Percentiles rank a stretch among this genome's conserved stretches.
Conservation (phyloP, 1,140 invertebrate species). For the Sitophilus oryzae region DNA sequence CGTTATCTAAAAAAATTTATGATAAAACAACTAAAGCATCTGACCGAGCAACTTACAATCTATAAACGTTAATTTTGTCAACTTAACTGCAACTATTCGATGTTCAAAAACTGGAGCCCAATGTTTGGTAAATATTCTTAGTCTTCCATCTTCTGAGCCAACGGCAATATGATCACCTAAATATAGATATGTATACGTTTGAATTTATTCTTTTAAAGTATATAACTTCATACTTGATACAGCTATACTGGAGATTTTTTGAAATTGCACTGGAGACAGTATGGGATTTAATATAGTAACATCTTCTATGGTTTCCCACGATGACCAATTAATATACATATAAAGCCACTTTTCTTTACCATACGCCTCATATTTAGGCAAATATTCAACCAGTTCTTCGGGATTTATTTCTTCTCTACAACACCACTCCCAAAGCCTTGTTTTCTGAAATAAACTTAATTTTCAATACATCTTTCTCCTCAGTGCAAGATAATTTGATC, state of each 20-base stretch:
- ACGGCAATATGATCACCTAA: conserved; percentile 34
- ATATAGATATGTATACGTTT: conserved; percentile 7
- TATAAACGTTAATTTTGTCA: conserved; percentile 36
- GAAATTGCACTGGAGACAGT: conserved; percentile 31
- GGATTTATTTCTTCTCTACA: conserved; percentile 37
- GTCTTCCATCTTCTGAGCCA: conserved; percentile 37
- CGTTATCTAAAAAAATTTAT: conserved; percentile 17
- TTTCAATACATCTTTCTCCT: too few relatives aligned
- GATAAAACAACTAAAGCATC: neutral
- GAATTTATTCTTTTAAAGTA: neutral
- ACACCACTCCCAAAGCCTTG: conserved; percentile 36
- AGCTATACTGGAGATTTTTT: conserved; percentile 35
- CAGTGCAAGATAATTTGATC: too few relatives aligned
- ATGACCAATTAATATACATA: conserved; percentile 37
- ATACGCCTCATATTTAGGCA: conserved; percentile 29
- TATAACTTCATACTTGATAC: conserved; percentile 30
- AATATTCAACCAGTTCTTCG: conserved; percentile 35
- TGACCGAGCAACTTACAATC: conserved; percentile 14
- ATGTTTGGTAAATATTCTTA: conserved; percentile 33
- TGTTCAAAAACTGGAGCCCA: conserved; percentile 31
- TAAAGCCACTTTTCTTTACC: conserved; percentile 30
- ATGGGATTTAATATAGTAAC: conserved; percentile 28
- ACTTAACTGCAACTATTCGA: conserved; percentile 33
- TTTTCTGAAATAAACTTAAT: conserved; percentile 32
- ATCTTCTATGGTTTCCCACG: conserved; percentile 32